Conservation (phyloP, 2,888 invertebrate genomes). For the Drosophila engyochracea region DNA sequence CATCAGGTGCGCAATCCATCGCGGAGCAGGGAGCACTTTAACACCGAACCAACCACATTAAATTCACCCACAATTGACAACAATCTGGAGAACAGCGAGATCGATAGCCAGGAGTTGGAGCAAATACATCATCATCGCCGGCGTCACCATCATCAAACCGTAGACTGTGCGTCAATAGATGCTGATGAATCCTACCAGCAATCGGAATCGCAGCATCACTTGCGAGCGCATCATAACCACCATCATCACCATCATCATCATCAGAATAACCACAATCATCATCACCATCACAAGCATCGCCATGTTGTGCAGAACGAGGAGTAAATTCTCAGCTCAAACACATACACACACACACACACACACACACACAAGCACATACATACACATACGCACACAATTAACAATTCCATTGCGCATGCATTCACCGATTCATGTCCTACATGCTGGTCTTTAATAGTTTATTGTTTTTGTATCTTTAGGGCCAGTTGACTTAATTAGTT, state of each 20-base stretch:
- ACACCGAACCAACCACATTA: slow-evolving; percentile 75
- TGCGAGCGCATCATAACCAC: slow-evolving; percentile 43
- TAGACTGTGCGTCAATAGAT: slow-evolving; percentile 40
- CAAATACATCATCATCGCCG: slow-evolving; percentile 60
- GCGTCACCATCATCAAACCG: slow-evolving; percentile 54
- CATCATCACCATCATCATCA: slow-evolving; percentile 52
- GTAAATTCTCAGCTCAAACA: slow-evolving; percentile 38
- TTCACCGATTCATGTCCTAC: slow-evolving; percentile 42
- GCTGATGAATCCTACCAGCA: slow-evolving; percentile 52
- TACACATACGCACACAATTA: slow-evolving; percentile 8
- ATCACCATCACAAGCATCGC: slow-evolving; percentile 66
- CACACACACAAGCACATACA: background rate
- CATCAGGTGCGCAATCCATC: slow-evolving; percentile 50
- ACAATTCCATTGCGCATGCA: slow-evolving; percentile 24
- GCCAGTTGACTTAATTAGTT: slow-evolving; percentile 75
- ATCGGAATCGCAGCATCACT: slow-evolving; percentile 46
- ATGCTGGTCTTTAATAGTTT: slow-evolving; percentile 51
- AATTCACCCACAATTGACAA: slow-evolving; percentile 80
- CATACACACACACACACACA: no score
- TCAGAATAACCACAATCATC: slow-evolving; percentile 60
- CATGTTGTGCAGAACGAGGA: slow-evolving; percentile 51
- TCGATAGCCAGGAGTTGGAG: slow-evolving; percentile 33
- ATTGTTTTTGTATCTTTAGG: slow-evolving; percentile 62
- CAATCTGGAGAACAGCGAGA: slow-evolving; percentile 70
- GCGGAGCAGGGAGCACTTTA: slow-evolving; percentile 28